phyloP scores from a whole-genome alignment of 2,888 invertebrate genomes.

The Drosophila eohydei region DNA sequence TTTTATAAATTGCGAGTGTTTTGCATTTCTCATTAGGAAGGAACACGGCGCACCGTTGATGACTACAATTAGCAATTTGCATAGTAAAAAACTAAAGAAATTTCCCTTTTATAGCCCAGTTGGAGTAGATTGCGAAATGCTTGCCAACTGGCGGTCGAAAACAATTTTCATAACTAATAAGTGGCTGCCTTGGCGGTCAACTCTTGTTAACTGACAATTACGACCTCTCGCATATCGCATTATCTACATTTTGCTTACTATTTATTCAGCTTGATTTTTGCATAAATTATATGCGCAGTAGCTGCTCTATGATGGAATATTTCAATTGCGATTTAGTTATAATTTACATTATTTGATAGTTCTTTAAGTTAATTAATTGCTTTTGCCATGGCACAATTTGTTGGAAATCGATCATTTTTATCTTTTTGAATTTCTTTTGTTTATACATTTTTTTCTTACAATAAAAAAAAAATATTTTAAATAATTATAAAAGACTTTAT shows the following conservation, averaged over 20 bases:
- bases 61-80: slow-evolving; percentile 80
- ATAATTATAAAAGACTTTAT: too few species aligned
- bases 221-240: background rate
- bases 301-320: too few species aligned
- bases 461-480: too few species aligned
- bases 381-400: too few species aligned
- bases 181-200: slow-evolving; percentile 34
- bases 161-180: slow-evolving; percentile 66
- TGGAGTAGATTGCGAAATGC: slow-evolving; percentile 4
- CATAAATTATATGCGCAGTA: background rate
- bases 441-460: too few species aligned
- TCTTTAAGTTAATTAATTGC: too few species aligned
- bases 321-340: too few species aligned
- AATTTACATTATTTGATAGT: too few species aligned
- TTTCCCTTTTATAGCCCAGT: slow-evolving; percentile 27
- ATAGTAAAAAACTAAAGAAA: slow-evolving; percentile 71
- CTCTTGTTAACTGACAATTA: slow-evolving; percentile 16
- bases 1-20: slow-evolving; percentile 75
- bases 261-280: slow-evolving; percentile 9
- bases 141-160: slow-evolving; percentile 39
- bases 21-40: slow-evolving; percentile 75
- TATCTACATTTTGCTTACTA: background rate
- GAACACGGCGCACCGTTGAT: slow-evolving; percentile 51
- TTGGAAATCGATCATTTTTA: too few species aligned
- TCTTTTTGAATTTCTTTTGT: too few species aligned